phyloP scores from a whole-genome alignment of 2,113 vertebrate species.

The Cyrtonyx montezumae region DNA sequence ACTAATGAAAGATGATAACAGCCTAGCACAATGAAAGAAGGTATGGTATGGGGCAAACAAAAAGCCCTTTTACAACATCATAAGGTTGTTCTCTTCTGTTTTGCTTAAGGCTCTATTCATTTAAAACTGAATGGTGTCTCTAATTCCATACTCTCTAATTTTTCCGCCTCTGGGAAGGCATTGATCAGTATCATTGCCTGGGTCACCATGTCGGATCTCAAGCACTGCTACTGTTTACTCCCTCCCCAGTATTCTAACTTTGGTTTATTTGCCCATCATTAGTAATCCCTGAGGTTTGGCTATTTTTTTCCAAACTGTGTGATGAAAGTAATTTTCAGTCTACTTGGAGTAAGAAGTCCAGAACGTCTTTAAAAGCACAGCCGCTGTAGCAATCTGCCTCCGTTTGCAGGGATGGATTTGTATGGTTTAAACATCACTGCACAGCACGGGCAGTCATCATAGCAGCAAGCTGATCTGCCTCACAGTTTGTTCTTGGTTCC shows the following conservation, averaged over 20 bases:
- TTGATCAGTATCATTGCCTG: slow-evolving; percentile 11
- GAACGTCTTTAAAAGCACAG: neutral
- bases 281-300: slow-evolving; percentile 25
- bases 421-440: neutral
- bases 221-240: slow-evolving; percentile 34
- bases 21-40: slow-evolving; percentile 12
- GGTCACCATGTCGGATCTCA: neutral
- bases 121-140: neutral
- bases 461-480: neutral
- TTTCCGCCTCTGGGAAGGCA: neutral
- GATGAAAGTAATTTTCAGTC: slow-evolving; percentile 42
- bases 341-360: neutral
- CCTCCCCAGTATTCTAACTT: slow-evolving; percentile 36
- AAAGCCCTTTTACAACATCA: slow-evolving; percentile 4
- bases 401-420: neutral
- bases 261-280: slow-evolving; percentile 39
- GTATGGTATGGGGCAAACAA: neutral
- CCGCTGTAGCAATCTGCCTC: neutral
- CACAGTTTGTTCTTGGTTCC: neutral
- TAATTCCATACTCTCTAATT: slow-evolving; percentile 24
- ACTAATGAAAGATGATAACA: slow-evolving; percentile 25
- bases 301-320: slow-evolving; percentile 32
- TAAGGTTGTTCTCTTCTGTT: slow-evolving; percentile 10
- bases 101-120: slow-evolving; percentile 30
- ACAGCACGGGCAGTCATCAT: neutral